Evolutionary conservation across 2,113 vertebrate genomes (phyloP), one percentile per base, ranked within the genome.

Genomic region (Genyomyrus donnyi): DNA sequence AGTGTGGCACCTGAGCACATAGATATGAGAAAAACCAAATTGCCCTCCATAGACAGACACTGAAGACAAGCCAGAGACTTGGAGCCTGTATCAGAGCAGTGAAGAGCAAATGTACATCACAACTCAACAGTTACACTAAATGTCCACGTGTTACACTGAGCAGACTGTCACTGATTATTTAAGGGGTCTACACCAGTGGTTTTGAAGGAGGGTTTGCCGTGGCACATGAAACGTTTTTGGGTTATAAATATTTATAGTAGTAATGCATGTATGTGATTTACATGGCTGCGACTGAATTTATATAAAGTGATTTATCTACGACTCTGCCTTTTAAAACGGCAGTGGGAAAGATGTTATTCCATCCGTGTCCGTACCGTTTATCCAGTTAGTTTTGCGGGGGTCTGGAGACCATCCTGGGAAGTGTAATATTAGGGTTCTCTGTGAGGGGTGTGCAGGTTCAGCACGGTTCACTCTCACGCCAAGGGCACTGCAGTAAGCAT

Each of bases 301-400:
- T 80, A 85, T 85, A 48, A 85, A 85, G 83, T 85, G 83, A 85
- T 85, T 85, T 85, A 85, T 85, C 45, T 85, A 85, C 7, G 21
- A 46, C 45, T 48, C 45, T 21, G 83, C 45, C 83, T 85, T 85
- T 85, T 85, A 85, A 85, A 24, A 85, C 21, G 3, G 19, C 83
- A 8, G 19, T n/a, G 39, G 21, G 45, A 48, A 85, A 85, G 83
- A 85, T 48, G 45, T 48, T 85, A 85, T 24, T 85, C 83, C 83
- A 85, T 85, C 39, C 45, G 24, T 85, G 39, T 48, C 83, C 39
- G 3, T n/a, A 85, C 42, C 83, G 83, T 48, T 48, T 85, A 48
- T 85, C 83, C 83, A 85, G 83, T 85, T 46, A 85, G 19, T 46
- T 48, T 48, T 85, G 45, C 19, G 9, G 39, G 39, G 42, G 45